Conservation (phyloP, 2,888 invertebrate genomes). For the Acleris emargana region DNA sequence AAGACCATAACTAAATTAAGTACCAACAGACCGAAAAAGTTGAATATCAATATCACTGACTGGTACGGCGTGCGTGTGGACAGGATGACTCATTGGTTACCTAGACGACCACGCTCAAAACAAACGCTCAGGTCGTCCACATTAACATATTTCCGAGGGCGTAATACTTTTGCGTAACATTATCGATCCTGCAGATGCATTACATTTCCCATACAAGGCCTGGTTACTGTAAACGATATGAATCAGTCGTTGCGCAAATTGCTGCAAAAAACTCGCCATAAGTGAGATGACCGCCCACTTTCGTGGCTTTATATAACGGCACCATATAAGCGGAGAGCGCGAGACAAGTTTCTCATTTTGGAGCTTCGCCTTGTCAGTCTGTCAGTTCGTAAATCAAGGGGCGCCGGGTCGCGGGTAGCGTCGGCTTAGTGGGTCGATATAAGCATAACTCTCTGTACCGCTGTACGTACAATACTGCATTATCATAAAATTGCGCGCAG, state of each 20-base stretch:
- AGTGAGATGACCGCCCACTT: slow-evolving; percentile 53
- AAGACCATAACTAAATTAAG: neutral
- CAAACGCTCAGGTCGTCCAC: slow-evolving; percentile 50
- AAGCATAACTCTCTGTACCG: slow-evolving; percentile 44
- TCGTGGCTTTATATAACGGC: slow-evolving; percentile 59
- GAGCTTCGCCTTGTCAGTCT: slow-evolving; percentile 40
- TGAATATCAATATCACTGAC: slow-evolving; percentile 24
- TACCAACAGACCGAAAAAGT: neutral
- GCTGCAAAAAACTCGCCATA: slow-evolving; percentile 54
- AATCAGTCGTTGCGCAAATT: slow-evolving; percentile 49
- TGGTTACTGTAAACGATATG: slow-evolving; percentile 33
- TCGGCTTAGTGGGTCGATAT: slow-evolving; percentile 51
- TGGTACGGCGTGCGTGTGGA: slow-evolving; percentile 45
- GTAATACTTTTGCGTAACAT: slow-evolving; percentile 44
- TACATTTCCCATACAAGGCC: slow-evolving; percentile 44
- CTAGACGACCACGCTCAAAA: slow-evolving; percentile 58
- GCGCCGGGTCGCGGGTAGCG: slow-evolving; percentile 45
- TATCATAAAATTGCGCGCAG: slow-evolving; percentile 41
- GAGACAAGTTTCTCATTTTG: slow-evolving; percentile 54
- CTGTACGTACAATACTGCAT: slow-evolving; percentile 44
- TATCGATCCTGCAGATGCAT: slow-evolving; percentile 61
- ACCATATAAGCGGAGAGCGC: slow-evolving; percentile 62
- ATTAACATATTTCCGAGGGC: slow-evolving; percentile 70
- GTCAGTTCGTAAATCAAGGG: slow-evolving; percentile 54
- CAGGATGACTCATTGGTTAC: slow-evolving; percentile 66